Conservation (phyloP, 2,797 vertebrate species). For the Sebastes miniatus region DNA sequence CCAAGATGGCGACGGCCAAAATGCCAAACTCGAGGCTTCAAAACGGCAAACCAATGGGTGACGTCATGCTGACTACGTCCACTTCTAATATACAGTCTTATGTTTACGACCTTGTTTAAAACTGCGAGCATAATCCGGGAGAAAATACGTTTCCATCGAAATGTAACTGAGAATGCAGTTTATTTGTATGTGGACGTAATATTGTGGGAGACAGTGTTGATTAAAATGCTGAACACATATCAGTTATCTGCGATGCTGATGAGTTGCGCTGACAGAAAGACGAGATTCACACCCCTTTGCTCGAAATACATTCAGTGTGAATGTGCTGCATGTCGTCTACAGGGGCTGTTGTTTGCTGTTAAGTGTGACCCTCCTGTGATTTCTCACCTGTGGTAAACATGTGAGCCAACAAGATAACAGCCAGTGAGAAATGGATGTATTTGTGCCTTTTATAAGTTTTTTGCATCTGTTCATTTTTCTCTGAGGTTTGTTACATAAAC, state of each 20-base stretch:
- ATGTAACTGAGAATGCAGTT: neutral
- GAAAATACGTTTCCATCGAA: neutral
- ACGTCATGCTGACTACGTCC: too few species aligned
- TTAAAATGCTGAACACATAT: neutral
- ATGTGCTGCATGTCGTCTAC: too few species aligned
- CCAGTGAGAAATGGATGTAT: neutral
- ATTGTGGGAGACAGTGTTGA: neutral
- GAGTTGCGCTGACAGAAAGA: neutral
- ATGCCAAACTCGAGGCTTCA: too few species aligned
- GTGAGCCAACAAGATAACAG: neutral
- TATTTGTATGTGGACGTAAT: neutral
- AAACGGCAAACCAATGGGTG: too few species aligned
- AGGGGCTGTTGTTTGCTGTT: neutral
- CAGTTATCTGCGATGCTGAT: neutral
- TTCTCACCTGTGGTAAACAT: neutral
- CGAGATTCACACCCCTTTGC: neutral
- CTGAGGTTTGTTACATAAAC: neutral
- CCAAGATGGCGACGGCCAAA: too few species aligned
- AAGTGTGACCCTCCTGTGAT: neutral
- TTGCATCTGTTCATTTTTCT: conserved; percentile 12
- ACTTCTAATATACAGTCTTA: too few species aligned
- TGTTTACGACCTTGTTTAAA: too few species aligned
- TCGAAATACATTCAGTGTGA: neutral
- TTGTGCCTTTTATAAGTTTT: neutral
- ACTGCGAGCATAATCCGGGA: too few species aligned